Evolutionary conservation across 2,888 invertebrate species (phyloP), one percentile per base, ranked within the genome.

Genomic region (Phania funesta): DNA sequence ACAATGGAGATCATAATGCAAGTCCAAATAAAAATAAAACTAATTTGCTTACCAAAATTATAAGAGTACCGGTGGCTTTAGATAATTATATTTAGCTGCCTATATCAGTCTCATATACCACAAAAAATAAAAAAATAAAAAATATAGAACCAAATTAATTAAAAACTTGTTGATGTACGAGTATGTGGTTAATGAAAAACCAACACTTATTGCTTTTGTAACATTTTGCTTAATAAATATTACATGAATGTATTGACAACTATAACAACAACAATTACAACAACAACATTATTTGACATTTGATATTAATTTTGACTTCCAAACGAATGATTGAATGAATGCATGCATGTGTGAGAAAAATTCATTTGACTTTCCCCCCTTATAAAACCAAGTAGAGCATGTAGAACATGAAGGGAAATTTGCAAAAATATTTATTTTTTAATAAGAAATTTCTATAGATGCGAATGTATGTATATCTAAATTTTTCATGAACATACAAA

Each of bases 351-450:
- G 8, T 8, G 4, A 16, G 26, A 32, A 41, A 50, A 48, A 35
- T 38, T 11, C 9, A 50, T 70, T 56, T 13, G 18, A 2, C 32
- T 70, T 29, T 24, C 5, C 9, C 16, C 29, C 24, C 16, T n/a
- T n/a, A n/a, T n/a, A 50, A 71, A 65, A 60, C 58, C 78, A 79
- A 73, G 73, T 73, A 67, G 48, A 71, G 13, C 50, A 64, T 58
- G 38, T 54, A 20, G 18, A 13, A 29, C 22, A 58, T 24, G n/a
- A 8, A 50, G 35, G 11, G 16, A 46, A 41, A 67, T 38, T 65
- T n/a, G 11, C 35, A 64, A 22, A 62, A 29, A 41, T 35, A 35
- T 9, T 41, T 29, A 7, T 26, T 54, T 41, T 16, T 26, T 54
- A 7, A n/a, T 16, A 22, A 22, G 9, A 24, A 7, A 20, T 11